phyloP scores from a whole-genome alignment of 92 coral and sea anemone genomes.

The Palythoa heliodiscus region DNA sequence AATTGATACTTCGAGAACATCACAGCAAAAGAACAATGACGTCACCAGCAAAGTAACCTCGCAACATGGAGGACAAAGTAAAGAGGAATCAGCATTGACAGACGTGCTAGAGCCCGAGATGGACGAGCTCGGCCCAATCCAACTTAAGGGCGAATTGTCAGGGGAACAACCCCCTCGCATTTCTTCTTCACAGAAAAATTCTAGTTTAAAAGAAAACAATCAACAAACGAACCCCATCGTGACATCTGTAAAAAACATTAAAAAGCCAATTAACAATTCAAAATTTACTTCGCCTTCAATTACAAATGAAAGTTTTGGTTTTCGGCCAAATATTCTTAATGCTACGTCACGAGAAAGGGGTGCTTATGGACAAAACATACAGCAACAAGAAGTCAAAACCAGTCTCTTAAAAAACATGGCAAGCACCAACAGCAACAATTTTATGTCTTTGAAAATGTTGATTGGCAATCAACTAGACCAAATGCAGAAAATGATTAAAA shows the following conservation, averaged over 20 bases:
- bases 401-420: not conserved
- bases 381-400: not conserved
- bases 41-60: not conserved
- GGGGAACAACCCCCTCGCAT: not conserved
- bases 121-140: not conserved
- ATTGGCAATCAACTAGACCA: constrained; percentile 29
- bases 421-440: not conserved
- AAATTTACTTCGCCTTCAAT: not conserved
- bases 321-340: not conserved
- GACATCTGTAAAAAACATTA: not conserved
- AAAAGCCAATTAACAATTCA: not conserved
- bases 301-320: not conserved
- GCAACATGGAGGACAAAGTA: constrained; percentile 37
- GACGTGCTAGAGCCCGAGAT: constrained; percentile 33
- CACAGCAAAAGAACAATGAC: not conserved
- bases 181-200: not conserved
- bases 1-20: not conserved
- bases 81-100: constrained; percentile 14
- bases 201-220: not conserved
- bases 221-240: not conserved
- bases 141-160: constrained; percentile 32
- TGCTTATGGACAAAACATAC: not conserved
- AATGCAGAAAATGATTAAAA: constrained; percentile 36
- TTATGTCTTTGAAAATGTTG: constrained; percentile 17
- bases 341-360: not conserved